Evolutionary conservation across 2,888 invertebrate genomes (phyloP), one percentile per base, ranked within the genome.

Genomic region (Epinotia brunnichana): DNA sequence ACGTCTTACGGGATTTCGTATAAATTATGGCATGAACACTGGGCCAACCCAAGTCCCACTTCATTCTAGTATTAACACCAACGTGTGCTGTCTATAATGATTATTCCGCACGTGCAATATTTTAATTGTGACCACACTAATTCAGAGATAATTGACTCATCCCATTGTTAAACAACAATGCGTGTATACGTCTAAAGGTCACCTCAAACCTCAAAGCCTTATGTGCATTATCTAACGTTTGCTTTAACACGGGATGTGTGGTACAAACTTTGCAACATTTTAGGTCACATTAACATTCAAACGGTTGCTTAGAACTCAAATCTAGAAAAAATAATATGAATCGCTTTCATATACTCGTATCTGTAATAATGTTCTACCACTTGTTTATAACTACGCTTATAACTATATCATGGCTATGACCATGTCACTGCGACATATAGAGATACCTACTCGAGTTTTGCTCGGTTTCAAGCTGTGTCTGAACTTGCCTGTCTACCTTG

Each of bases 61-160:
- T 63, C n/a, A 51, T 11, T 0, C 5, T n/a, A n/a, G 51, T n/a
- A 9, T 35, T 48, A 24, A 24, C 11, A 54, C 5, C 56, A 29
- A 7, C 56, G 56, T n/a, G 29, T 56, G 56, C 24, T 56, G 56
- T 24, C 24, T 54, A 54, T 54, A 21, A 19, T 54, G 21, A 64
- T 63, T 35, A 63, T 66, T 56, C 21, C 41, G 10, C 56, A 48
- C 17, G 39, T 53, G 53, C 39, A 61, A 21, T 54, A 35, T 60
- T 44, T 44, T 54, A 44, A 35, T 54, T 67, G 60, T 71, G 41
- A 21, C 39, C 21, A 29, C 48, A 54, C 41, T 71, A 70, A 71
- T 67, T 61, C 54, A 67, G 67, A 56, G 61, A 56, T 67, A 72
- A 72, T 72, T 67, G 67, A 67, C 48, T 61, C 67, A 72, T 67